These are phyloP conservation scores for Corythornis cristatus DNA, from an alignment of 2,113 vertebrate genomes.

Conservation along the genomic window DNA sequence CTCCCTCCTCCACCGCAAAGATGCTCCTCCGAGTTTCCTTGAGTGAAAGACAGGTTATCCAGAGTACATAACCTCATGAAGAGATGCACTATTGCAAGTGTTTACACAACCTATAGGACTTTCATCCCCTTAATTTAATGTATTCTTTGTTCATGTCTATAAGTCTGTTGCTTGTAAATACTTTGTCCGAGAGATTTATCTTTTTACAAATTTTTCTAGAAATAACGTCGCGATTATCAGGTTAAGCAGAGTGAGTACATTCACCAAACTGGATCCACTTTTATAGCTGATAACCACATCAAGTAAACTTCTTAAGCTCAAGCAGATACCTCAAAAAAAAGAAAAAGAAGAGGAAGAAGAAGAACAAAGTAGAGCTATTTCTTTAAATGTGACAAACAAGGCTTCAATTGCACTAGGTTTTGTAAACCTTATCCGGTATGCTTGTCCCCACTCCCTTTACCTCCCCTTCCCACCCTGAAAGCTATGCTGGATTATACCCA, in stretches of 20 bases:
- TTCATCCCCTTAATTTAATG: slow-evolving; percentile 80
- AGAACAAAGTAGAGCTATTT: slow-evolving; percentile 23
- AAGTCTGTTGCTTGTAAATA: slow-evolving; percentile 82
- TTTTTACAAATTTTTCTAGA: slow-evolving; percentile 85
- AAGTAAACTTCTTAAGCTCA: slow-evolving; percentile 41
- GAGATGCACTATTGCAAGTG: slow-evolving; percentile 79
- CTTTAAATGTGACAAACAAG: slow-evolving; percentile 60
- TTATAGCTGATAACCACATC: slow-evolving; percentile 41
- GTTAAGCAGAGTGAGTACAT: slow-evolving; percentile 73
- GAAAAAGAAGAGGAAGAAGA: not conserved
- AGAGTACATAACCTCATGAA: slow-evolving; percentile 59
- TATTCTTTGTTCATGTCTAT: slow-evolving; percentile 70
- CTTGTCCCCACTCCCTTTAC: not conserved
- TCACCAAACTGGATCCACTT: slow-evolving; percentile 71
- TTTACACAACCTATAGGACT: slow-evolving; percentile 77
- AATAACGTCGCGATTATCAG: slow-evolving; percentile 71
- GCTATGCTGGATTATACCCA: slow-evolving; percentile 24
- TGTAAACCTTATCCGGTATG: slow-evolving; percentile 61
- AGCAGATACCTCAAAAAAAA: slow-evolving; percentile 72
- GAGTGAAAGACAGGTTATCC: slow-evolving; percentile 27
- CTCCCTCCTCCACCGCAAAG: not conserved
- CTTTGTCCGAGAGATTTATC: slow-evolving; percentile 82
- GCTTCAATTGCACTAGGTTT: slow-evolving; percentile 74
- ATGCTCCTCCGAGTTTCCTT: not conserved
- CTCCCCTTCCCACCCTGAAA: not conserved